A percentile compares a stretch with the other conserved stretches of the same genome.
These are phyloP conservation scores for Molossus molossus DNA, from an alignment of 2,797 vertebrate species.

Conservation along the genomic window DNA sequence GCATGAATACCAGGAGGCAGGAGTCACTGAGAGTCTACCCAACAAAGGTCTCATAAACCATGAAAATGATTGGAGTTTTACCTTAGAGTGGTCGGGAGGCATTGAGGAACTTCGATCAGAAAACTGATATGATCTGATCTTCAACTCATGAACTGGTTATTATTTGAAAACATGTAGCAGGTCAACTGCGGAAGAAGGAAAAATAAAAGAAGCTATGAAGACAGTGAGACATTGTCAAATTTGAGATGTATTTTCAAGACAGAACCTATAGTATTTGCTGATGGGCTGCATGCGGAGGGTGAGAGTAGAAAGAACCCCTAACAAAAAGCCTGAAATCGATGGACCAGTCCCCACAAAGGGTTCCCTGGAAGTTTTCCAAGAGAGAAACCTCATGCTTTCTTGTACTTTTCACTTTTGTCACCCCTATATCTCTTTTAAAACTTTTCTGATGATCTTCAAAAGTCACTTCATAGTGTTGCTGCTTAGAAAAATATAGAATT, in stretches of 20 bases:
- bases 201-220: not conserved
- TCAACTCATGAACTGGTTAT: not conserved
- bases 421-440: not conserved
- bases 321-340: not conserved
- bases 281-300: not conserved
- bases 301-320: not conserved
- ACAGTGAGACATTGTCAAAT: not conserved
- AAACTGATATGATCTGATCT: not conserved
- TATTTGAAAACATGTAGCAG: not conserved
- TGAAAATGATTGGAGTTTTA: not conserved
- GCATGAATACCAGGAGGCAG: not conserved
- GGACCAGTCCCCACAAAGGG: not conserved
- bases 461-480: not conserved
- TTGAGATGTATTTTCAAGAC: not conserved
- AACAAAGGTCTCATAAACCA: not conserved
- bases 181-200: not conserved
- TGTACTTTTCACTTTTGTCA: constrained; percentile 1
- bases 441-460: constrained; percentile 3
- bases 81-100: not conserved
- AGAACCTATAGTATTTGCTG: not conserved
- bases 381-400: not conserved
- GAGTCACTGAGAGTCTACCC: not conserved
- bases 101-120: not conserved
- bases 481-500: constrained; percentile 47
- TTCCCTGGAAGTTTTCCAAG: constrained; percentile 1